Evolutionary conservation across 2,797 vertebrate genomes (phyloP), one percentile per base, ranked within the genome.

Genomic region (Poecilia wingei): DNA sequence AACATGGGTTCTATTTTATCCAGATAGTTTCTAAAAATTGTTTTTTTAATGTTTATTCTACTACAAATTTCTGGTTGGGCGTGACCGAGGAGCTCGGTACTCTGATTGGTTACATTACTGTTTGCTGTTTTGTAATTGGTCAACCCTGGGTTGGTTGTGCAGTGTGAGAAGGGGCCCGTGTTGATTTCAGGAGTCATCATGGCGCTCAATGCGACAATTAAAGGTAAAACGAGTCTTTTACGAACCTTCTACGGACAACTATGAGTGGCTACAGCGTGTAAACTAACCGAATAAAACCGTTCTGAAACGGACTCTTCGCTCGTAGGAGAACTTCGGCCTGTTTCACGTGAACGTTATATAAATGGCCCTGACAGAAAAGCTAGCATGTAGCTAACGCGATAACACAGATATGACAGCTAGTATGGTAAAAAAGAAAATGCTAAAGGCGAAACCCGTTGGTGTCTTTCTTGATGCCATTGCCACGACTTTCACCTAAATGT

Each of bases 131-230:
- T 33, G 9, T 20, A 20, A 75, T 75, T 75, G 74, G 74, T 75
- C n/a, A 7, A 28, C 5, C n/a, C 4, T 3, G 43, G 18, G 43
- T 13, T 6, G 28, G 16, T 10, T 33, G 5, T 47, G 41, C 16
- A 3, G 7, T 36, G n/a, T 14, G 9, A 33, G 75, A 78, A 28
- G 77, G 57, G 43, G 86, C 82, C 95, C 93, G 94, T 96, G 96
- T 94, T 94, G 80, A 81, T 94, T 88, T 91, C 89, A 93, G 90
- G 84, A 95, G 92, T 94, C 95, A 95, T 96, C 95, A 96, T 96
- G 96, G 96, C 96, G 96, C 91, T 91, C 79, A 75, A 88, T 88
- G 86, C 89, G 39, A 76, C 80, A 78, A 83, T 87, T 57, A 75
- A 94, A 95, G 96, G 96, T 96, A 96, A 95, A 47, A 77, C 47